Evolutionary conservation across 1,140 invertebrate species (phyloP).

Genomic region (Prorops nasuta): DNA sequence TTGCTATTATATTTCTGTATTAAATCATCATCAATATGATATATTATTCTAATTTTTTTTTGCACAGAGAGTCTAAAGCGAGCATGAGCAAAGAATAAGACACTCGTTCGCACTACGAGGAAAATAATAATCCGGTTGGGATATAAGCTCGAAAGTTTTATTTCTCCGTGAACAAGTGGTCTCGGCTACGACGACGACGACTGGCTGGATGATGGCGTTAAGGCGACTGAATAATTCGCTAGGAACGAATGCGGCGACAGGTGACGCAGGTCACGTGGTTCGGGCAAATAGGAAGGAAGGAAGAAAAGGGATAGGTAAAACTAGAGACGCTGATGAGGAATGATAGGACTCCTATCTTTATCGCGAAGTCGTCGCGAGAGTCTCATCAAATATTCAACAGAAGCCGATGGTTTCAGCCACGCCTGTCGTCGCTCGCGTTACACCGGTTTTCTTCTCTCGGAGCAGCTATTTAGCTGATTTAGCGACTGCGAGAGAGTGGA

Average conservation of each 20-base stretch:
- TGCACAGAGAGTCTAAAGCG: too few species aligned
- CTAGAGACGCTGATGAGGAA: conserved; percentile 9
- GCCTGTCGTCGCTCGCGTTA: conserved; percentile 33
- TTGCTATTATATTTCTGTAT: too few species aligned
- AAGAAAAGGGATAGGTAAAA: background rate
- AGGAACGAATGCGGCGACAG: conserved; percentile 18
- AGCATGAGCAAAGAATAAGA: too few species aligned
- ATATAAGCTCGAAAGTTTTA: too few species aligned
- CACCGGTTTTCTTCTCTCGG: conserved; percentile 20
- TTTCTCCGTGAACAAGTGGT: too few species aligned
- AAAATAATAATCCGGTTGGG: too few species aligned
- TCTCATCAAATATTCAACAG: conserved; percentile 38
- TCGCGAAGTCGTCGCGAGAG: conserved; percentile 17
- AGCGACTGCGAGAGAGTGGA: conserved; percentile 31
- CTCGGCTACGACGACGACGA: too few species aligned
- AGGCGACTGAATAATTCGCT: conserved; percentile 19
- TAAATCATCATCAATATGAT: too few species aligned
- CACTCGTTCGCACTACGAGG: too few species aligned
- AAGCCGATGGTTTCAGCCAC: conserved; percentile 30
- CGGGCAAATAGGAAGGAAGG: too few species aligned
- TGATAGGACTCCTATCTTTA: conserved; percentile 4
- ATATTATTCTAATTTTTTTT: too few species aligned
- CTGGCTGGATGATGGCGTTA: too few species aligned
- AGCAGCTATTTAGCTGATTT: conserved; percentile 32
- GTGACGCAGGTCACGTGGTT: conserved; percentile 15